These are phyloP conservation scores for Acrocera orbiculus DNA, from an alignment of 2,888 invertebrate genomes.

Conservation along the genomic window DNA sequence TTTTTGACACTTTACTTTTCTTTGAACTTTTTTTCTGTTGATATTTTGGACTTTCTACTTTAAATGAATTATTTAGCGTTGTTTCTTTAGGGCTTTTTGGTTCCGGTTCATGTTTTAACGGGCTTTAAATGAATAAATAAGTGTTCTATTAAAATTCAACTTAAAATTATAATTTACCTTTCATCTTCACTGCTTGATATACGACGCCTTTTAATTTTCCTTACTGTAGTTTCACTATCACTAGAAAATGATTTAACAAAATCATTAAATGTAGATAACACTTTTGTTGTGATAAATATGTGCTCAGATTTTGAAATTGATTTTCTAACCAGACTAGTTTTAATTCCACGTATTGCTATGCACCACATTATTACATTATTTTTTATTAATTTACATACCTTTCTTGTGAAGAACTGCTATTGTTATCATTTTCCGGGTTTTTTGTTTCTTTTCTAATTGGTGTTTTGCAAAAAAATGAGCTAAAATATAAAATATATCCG, in stretches of 20 bases:
- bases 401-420: slow-evolving; percentile 9
- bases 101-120: background rate
- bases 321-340: background rate
- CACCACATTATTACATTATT: background rate
- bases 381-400: slow-evolving; percentile 11
- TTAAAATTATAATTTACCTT: slow-evolving; percentile 4
- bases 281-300: background rate
- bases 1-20: background rate
- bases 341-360: background rate
- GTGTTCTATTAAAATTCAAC: background rate
- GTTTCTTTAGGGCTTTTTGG: background rate
- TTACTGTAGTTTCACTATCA: slow-evolving; percentile 5
- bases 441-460: slow-evolving; percentile 14
- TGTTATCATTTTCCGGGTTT: slow-evolving; percentile 10
- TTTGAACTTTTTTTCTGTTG: background rate
- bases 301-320: background rate
- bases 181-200: slow-evolving; percentile 23
- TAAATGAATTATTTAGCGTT: background rate
- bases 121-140: background rate
- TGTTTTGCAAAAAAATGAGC: slow-evolving; percentile 30
- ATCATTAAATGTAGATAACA: slow-evolving; percentile 1
- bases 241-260: slow-evolving; percentile 12
- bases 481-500: slow-evolving; percentile 13
- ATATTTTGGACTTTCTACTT: background rate
- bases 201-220: slow-evolving; percentile 14